Base-by-base conservation (phyloP, 2,888 invertebrate genomes). In the Cryptus armator region DNA sequence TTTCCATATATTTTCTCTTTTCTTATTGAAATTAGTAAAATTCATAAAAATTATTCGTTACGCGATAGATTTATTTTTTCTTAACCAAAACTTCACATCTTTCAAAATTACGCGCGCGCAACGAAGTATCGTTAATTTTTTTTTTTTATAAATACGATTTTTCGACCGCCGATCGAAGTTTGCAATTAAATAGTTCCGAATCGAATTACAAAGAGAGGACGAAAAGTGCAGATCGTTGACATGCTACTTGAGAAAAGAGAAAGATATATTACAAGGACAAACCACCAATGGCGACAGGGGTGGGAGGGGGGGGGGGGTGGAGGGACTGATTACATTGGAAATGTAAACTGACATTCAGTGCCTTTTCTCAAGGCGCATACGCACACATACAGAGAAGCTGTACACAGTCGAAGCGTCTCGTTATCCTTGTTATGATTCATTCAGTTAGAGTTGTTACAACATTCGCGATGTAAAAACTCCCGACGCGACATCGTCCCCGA, bases 341-440 rank as follows among this genome's bases (percentile, higher is more conserved):
- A 62, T 74, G 59, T 74, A 74, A 74, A 74, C 59, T 72, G 71
- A 6, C 71, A 44, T 72, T 72, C 71, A 56, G 19, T 59, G 71
- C 7, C 56, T 51, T 74, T 74, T 74, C 59, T 53, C 66, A 32
- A 72, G 44, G 24, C 56, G 46, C 64, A 10, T 64, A 32, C 9
- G 64, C 64, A 66, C 59, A 53, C 46, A n/a, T 24, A 32, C 14
- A 24, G 62, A 64, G 48, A 37, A 29, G 12, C 48, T n/a, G 70
- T 9, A 70, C 76, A 53, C 64, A 76, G 32, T 83, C 48, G 68
- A 70, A 76, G 76, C 76, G 79, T 80, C 75, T 37, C 37, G 88
- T 88, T 89, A 90, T 88, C 87, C 86, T 83, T 88, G 87, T 88
- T 89, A 88, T 89, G 89, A 90, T 90, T 89, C 89, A 89, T 86